phyloP scores from a whole-genome alignment of 2,797 vertebrate genomes.

The Lagodon rhomboides region DNA sequence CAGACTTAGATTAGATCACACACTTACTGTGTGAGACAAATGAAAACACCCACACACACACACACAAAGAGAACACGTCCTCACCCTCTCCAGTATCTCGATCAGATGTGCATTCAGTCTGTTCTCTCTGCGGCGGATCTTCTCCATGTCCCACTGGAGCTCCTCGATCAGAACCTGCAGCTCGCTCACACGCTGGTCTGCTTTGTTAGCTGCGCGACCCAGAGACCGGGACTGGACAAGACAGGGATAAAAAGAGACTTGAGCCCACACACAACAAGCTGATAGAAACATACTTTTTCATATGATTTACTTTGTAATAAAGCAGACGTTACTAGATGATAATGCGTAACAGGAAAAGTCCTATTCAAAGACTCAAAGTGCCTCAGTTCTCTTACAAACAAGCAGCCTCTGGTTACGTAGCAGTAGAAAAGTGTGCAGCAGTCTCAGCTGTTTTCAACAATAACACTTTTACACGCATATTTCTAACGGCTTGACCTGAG shows the following conservation, averaged over 20 bases:
- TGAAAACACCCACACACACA: not conserved
- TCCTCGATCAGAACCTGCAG: constrained; percentile 95
- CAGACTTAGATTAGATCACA: too few relatives aligned
- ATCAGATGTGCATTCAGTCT: constrained; percentile 93
- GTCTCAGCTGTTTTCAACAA: not conserved
- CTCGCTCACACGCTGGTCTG: constrained; percentile 93
- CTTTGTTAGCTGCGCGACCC: constrained; percentile 92
- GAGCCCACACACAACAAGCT: not conserved
- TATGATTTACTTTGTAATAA: not conserved
- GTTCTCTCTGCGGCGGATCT: constrained; percentile 95
- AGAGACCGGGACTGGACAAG: constrained; percentile 86
- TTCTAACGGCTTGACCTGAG: not conserved
- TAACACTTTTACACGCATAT: not conserved
- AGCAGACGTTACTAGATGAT: not conserved
- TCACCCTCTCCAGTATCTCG: constrained; percentile 94
- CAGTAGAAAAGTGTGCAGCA: not conserved
- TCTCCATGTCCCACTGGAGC: constrained; percentile 99
- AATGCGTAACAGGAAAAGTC: not conserved
- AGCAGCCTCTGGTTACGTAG: not conserved
- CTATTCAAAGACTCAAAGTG: not conserved
- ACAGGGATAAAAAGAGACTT: not conserved
- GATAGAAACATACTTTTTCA: not conserved
- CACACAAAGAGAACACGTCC: not conserved
- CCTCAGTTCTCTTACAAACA: not conserved
- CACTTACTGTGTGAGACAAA: too few relatives aligned